Conservation (phyloP, 2,888 invertebrate species). For the Hyalella azteca region DNA sequence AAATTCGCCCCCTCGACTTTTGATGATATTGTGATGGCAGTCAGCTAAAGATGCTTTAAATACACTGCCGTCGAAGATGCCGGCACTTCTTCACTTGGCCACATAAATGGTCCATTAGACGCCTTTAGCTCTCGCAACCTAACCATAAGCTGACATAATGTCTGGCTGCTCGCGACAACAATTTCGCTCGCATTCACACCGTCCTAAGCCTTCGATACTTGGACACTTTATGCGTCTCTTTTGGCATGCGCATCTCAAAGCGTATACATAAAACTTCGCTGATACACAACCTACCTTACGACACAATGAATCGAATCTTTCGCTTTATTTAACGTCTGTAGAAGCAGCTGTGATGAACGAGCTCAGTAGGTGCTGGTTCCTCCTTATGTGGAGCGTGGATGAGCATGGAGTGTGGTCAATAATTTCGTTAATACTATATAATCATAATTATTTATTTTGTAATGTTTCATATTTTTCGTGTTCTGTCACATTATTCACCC, state of each 20-base stretch:
- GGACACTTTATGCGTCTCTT: constrained; percentile 3
- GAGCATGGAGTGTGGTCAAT: too few relatives aligned
- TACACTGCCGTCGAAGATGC: too few relatives aligned
- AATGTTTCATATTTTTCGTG: too few relatives aligned
- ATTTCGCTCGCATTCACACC: constrained; percentile 24
- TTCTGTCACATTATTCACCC: too few relatives aligned
- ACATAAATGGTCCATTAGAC: constrained; percentile 32
- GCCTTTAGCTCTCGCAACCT: constrained; percentile 10
- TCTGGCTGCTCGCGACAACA: constrained; percentile 7
- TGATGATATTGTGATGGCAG: constrained; percentile 20
- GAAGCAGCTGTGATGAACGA: not conserved
- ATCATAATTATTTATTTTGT: too few relatives aligned
- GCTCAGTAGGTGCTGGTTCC: not conserved
- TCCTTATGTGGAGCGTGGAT: too few relatives aligned
- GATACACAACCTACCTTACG: not conserved
- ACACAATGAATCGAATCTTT: constrained; percentile 21
- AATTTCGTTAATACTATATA: too few relatives aligned
- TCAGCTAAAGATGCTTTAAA: constrained; percentile 16
- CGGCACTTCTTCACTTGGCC: not conserved
- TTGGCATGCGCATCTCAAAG: constrained; percentile 7
- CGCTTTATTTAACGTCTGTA: not conserved
- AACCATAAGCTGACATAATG: constrained; percentile 17
- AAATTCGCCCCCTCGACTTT: constrained; percentile 15
- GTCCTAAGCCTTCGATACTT: constrained; percentile 14
- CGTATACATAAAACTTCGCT: constrained; percentile 5